These are phyloP conservation scores for Urosaurus nigricauda DNA, from an alignment of 2,797 vertebrate species.

Conservation along the genomic window DNA sequence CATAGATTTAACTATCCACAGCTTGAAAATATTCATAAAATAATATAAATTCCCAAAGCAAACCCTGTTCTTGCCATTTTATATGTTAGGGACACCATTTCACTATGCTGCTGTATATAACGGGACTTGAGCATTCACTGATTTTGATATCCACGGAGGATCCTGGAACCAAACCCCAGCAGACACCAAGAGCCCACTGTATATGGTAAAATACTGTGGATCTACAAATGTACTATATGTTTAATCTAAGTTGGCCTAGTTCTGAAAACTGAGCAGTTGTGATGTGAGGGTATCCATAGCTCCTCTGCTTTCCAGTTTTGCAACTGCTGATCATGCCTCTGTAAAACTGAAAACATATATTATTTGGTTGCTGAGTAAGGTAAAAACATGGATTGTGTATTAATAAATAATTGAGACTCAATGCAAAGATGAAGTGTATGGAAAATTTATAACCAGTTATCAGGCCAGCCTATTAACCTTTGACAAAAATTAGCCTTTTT, in stretches of 20 bases:
- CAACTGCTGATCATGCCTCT: neutral
- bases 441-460: neutral
- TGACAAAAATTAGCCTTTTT: neutral
- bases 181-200: neutral
- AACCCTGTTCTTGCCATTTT: too few species aligned
- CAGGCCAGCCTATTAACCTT: neutral
- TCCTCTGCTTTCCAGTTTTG: neutral
- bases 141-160: too few species aligned
- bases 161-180: too few species aligned
- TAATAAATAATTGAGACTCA: neutral
- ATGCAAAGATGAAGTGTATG: neutral
- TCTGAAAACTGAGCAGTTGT: neutral
- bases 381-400: neutral
- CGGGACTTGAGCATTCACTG: too few species aligned
- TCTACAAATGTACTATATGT: neutral
- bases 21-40: too few species aligned
- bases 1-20: too few species aligned
- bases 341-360: neutral
- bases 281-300: neutral
- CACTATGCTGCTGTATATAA: too few species aligned
- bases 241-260: neutral
- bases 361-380: neutral
- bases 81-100: too few species aligned
- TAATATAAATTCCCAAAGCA: too few species aligned
- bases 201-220: neutral